phyloP scores from a whole-genome alignment of 2,113 vertebrate species.

The Climacteris rufus region DNA sequence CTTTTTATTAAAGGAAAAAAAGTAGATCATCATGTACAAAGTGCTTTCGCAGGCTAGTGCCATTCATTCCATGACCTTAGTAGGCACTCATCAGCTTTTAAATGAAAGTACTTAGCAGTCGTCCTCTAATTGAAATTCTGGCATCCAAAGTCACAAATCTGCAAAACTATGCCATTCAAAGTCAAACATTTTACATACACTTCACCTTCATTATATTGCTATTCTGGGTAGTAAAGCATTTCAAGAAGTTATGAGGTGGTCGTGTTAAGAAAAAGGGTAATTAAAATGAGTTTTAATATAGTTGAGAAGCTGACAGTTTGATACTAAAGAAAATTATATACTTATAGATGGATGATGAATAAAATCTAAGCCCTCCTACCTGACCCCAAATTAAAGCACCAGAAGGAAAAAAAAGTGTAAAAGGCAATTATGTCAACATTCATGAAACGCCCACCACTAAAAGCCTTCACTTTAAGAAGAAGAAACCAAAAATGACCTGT shows the following conservation, averaged over 20 bases:
- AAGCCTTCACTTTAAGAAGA: neutral
- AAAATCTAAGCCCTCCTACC: slow-evolving; percentile 24
- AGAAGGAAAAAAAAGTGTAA: neutral
- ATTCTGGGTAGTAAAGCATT: slow-evolving; percentile 68
- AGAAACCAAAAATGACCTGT: neutral
- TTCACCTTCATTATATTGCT: slow-evolving; percentile 70
- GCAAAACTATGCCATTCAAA: slow-evolving; percentile 54
- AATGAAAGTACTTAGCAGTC: slow-evolving; percentile 66
- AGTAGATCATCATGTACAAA: slow-evolving; percentile 17
- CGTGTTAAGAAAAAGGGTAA: slow-evolving; percentile 66
- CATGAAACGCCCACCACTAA: neutral
- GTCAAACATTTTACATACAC: slow-evolving; percentile 64
- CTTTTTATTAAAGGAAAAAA: slow-evolving; percentile 56
- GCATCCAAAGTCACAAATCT: slow-evolving; percentile 61
- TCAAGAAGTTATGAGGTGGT: slow-evolving; percentile 68
- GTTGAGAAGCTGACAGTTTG: slow-evolving; percentile 55
- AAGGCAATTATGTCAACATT: neutral
- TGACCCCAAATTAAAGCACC: neutral
- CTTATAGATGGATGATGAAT: slow-evolving; percentile 30
- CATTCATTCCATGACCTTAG: slow-evolving; percentile 57
- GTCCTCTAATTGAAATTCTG: slow-evolving; percentile 53
- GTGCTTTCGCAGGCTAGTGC: neutral
- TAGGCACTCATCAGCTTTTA: slow-evolving; percentile 58
- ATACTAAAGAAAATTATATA: slow-evolving; percentile 61
- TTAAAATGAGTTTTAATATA: slow-evolving; percentile 67